Evolutionary conservation across 2,888 invertebrate species (phyloP), one percentile per base, ranked within the genome.

Genomic region (Parapristionchus giblindavisi): DNA sequence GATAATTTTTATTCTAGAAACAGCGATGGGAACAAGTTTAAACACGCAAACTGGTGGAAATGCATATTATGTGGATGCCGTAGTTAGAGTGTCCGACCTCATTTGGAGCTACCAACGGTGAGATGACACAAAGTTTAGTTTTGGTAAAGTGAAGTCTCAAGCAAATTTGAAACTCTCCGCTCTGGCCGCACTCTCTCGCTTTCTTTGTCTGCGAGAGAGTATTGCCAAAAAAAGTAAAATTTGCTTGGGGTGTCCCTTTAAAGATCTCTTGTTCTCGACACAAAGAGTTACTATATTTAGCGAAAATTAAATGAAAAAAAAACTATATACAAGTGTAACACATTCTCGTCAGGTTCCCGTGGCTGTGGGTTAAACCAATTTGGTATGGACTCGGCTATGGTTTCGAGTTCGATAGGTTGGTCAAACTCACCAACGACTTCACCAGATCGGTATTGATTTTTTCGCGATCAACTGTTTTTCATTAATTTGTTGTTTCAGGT

Each of bases 311-410:
- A n/a, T n/a, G n/a, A n/a, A n/a, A n/a, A n/a, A n/a, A n/a, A n/a
- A n/a, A n/a, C n/a, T n/a, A n/a, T n/a, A n/a, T n/a, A n/a, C n/a
- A n/a, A n/a, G n/a, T n/a, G n/a, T n/a, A n/a, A n/a, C n/a, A n/a
- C n/a, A n/a, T n/a, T n/a, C n/a, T n/a, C n/a, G n/a, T 27, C 58
- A 78, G 87, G 58, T 78, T 84, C 72, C 91, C 92, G 0, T 91
- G 92, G 89, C 87, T 91, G 0, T 90, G 91, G 85, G 84, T 89
- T 0, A 89, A 91, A 43, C 87, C 89, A 2, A 84, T 92, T 54
- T 93, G 92, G 87, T 90, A 91, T 79, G 88, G 92, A 4, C 89
- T 92, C 0, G 88, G 87, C 1, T 89, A 91, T 68, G 81, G 80
- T 0, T 76, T 73, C 52, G 78, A 78, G 52, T 84, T 81, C 58